Evolutionary conservation across 2,888 invertebrate genomes (phyloP).

Genomic region (Macrosoma leucophasiata): DNA sequence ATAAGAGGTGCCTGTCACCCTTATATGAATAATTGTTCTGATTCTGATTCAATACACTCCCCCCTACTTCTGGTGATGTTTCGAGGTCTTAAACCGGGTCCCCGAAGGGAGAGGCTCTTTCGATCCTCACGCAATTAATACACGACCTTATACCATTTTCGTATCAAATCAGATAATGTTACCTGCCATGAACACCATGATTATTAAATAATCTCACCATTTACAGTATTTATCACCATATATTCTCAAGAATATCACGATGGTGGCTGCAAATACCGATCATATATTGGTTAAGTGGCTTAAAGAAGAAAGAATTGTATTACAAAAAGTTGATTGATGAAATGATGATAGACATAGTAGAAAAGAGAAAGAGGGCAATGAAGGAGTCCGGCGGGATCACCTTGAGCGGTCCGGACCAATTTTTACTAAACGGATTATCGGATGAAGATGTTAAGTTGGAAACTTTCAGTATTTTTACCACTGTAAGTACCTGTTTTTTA

Average conservation of each 20-base stretch:
- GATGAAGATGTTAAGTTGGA: constrained; percentile 44
- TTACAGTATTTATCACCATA: constrained; percentile 42
- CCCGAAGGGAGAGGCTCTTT: too few relatives aligned
- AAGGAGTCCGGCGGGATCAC: constrained; percentile 34
- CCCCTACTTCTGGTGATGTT: too few relatives aligned
- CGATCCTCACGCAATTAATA: too few relatives aligned
- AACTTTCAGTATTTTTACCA: constrained; percentile 49
- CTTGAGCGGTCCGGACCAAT: constrained; percentile 43
- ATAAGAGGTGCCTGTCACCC: too few relatives aligned
- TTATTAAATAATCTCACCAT: neutral
- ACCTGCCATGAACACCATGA: too few relatives aligned
- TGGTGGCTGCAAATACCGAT: constrained; percentile 59
- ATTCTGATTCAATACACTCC: too few relatives aligned
- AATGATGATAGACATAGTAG: constrained; percentile 39
- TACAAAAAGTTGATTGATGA: constrained; percentile 33
- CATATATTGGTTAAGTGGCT: constrained; percentile 41
- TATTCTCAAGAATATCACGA: constrained; percentile 47
- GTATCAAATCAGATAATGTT: too few relatives aligned
- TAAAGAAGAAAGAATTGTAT: constrained; percentile 30
- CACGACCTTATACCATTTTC: too few relatives aligned
- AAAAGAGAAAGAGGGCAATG: constrained; percentile 35
- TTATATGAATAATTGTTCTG: too few relatives aligned
- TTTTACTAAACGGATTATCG: constrained; percentile 39
- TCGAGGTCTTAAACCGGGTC: too few relatives aligned
- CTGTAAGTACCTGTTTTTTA: constrained; percentile 40